A percentile compares a stretch with the other conserved stretches of the same genome.
Evolutionary conservation across 2,888 invertebrate genomes (phyloP).

Genomic region (Heliconius cydno): DNA sequence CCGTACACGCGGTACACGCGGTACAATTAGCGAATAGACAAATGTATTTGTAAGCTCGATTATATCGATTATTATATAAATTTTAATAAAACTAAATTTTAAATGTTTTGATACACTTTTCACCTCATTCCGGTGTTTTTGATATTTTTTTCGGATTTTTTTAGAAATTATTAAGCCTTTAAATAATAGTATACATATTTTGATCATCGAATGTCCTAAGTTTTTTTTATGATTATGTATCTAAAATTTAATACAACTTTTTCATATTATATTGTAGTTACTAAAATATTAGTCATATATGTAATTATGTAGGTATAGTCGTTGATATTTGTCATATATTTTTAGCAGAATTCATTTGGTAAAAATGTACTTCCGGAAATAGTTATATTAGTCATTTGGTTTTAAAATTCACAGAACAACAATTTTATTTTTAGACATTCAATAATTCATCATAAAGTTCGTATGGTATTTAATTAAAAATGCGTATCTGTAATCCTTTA

Average conservation of each 20-base stretch:
- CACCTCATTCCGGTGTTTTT: background rate
- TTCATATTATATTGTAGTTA: background rate
- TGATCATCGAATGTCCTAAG: too few relatives aligned
- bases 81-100: background rate
- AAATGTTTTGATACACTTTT: background rate
- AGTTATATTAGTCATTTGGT: constrained; percentile 33
- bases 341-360: background rate
- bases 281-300: constrained; percentile 34
- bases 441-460: constrained; percentile 19
- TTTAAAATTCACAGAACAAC: background rate
- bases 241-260: background rate
- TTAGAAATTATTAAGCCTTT: background rate
- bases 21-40: constrained; percentile 41
- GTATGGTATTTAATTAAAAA: constrained; percentile 45
- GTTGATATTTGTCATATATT: constrained; percentile 26
- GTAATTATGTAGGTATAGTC: background rate
- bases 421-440: background rate
- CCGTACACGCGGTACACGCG: constrained; percentile 38
- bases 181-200: too few relatives aligned
- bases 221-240: background rate
- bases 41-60: constrained; percentile 33
- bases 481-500: constrained; percentile 53
- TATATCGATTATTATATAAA: background rate
- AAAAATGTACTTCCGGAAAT: constrained; percentile 34
- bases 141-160: background rate